Percentiles rank a stretch among this genome's conserved stretches.
Evolutionary conservation across 2,113 vertebrate species (phyloP).

Genomic region (Desmodus rotundus): DNA sequence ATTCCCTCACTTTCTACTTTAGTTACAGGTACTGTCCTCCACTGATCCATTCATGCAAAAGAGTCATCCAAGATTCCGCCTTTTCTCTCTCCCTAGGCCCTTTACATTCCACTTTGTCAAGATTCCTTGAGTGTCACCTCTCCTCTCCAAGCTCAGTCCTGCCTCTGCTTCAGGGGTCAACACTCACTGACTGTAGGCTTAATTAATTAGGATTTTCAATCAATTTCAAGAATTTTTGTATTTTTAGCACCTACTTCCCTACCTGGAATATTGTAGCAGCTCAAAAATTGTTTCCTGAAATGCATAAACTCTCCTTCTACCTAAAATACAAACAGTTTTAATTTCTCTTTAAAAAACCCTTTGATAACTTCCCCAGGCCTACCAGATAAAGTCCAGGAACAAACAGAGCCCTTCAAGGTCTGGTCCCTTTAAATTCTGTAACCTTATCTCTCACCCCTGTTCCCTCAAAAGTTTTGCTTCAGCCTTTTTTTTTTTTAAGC

Average conservation of each 20-base stretch:
- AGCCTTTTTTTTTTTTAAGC: background rate
- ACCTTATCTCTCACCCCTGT: background rate
- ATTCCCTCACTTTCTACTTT: background rate
- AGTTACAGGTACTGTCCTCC: background rate
- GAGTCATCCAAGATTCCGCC: background rate
- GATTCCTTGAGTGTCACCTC: background rate
- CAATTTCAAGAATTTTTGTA: background rate
- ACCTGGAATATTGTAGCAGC: background rate
- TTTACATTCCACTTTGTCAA: background rate
- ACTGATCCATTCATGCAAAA: background rate
- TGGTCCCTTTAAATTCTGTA: background rate
- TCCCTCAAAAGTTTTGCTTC: background rate
- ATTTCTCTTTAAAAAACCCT: background rate
- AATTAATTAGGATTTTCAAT: background rate
- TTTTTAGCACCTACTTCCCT: background rate
- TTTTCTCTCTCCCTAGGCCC: background rate
- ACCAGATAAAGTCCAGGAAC: background rate
- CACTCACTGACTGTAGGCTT: background rate
- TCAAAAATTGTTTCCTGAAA: background rate
- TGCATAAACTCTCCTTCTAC: background rate
- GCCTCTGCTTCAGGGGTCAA: background rate
- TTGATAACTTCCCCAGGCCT: background rate
- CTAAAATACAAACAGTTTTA: conserved; percentile 26
- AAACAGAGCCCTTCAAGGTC: background rate
- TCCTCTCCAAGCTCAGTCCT: background rate